These are phyloP conservation scores for Crypturellus undulatus DNA, from an alignment of 2,113 vertebrate genomes.

Conservation along the genomic window DNA sequence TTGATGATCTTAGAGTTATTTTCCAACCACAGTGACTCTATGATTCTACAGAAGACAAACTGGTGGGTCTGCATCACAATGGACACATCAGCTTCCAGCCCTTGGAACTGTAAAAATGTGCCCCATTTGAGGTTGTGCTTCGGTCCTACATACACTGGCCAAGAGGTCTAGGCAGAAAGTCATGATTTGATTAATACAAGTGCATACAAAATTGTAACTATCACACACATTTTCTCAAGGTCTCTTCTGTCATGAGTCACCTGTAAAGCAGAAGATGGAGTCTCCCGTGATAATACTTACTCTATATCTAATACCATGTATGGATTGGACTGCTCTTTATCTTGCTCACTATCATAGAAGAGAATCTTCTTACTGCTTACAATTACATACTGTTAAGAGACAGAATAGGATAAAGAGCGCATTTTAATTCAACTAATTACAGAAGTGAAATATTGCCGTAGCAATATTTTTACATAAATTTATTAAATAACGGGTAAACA, in stretches of 20 bases:
- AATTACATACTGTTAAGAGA: constrained; percentile 89
- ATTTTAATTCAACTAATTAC: neutral
- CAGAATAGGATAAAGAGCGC: neutral
- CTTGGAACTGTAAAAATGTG: rapidly evolving
- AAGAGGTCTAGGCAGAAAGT: neutral
- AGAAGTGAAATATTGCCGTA: neutral
- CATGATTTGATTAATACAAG: neutral
- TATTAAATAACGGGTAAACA: neutral
- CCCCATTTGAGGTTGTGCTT: rapidly evolving
- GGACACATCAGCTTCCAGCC: neutral
- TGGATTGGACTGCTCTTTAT: constrained; percentile 96
- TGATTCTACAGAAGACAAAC: neutral
- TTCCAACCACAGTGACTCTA: too few species aligned
- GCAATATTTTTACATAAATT: neutral
- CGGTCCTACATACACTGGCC: neutral
- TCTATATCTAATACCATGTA: constrained; percentile 99
- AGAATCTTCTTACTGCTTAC: constrained; percentile 99
- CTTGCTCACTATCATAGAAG: constrained; percentile 97
- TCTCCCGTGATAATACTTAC: constrained; percentile 80
- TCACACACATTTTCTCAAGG: neutral
- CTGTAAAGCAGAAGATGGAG: neutral
- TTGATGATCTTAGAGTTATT: too few species aligned
- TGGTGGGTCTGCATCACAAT: neutral
- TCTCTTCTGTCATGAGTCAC: neutral
- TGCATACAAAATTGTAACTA: too few species aligned